Percentiles rank a stretch among this genome's conserved stretches.
These are phyloP conservation scores for Alitta virens DNA, from an alignment of 2,888 invertebrate genomes.

Conservation along the genomic window DNA sequence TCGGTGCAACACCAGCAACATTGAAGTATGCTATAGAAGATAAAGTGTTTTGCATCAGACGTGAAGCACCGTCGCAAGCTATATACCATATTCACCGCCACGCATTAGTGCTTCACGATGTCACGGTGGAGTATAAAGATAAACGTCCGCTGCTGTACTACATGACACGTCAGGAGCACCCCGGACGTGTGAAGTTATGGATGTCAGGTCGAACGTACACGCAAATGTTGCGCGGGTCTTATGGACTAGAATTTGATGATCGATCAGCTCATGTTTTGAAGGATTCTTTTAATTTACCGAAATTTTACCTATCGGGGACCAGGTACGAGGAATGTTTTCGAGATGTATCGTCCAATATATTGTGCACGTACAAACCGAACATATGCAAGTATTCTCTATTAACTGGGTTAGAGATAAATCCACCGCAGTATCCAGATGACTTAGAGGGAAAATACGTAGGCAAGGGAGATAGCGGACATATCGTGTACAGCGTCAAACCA, in stretches of 20 bases:
- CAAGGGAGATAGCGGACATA: not conserved
- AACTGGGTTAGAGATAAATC: not conserved
- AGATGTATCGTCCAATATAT: not conserved
- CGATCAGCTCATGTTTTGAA: not conserved
- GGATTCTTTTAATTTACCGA: not conserved
- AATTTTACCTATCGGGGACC: not conserved
- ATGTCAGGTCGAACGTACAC: not conserved
- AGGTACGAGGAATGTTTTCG: not conserved
- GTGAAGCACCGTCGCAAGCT: not conserved
- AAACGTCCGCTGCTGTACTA: not conserved
- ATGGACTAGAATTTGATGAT: not conserved
- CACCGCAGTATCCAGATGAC: not conserved
- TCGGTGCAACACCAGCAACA: not conserved
- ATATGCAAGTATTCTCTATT: not conserved
- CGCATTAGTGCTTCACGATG: not conserved
- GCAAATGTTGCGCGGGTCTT: not conserved
- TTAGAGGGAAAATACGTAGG: not conserved
- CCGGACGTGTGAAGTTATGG: not conserved
- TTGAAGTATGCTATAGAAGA: not conserved
- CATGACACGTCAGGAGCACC: not conserved
- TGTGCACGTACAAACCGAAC: not conserved
- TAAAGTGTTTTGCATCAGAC: not conserved
- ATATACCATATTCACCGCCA: not conserved
- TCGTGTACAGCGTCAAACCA: not conserved
- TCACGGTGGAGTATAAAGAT: not conserved